phyloP scores from a whole-genome alignment of 2,113 vertebrate species.

The Oreocharis arfaki region DNA sequence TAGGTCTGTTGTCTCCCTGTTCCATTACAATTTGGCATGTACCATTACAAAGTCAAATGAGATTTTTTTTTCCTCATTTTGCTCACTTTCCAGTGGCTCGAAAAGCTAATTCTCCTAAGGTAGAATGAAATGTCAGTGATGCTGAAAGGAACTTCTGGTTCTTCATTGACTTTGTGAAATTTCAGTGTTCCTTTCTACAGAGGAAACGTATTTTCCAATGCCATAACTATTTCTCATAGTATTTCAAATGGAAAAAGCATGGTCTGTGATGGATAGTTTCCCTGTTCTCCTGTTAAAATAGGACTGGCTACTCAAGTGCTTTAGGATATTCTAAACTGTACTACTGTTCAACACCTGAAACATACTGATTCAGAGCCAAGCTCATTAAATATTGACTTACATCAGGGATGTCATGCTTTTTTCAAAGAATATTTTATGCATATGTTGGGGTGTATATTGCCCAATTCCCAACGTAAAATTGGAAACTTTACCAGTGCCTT shows the following conservation, averaged over 20 bases:
- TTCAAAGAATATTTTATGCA: slow-evolving; percentile 42
- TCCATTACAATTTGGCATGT: background rate
- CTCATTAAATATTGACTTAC: slow-evolving; percentile 54
- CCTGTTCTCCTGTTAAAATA: slow-evolving; percentile 2
- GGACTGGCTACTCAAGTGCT: background rate
- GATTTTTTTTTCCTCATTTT: background rate
- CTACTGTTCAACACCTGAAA: background rate
- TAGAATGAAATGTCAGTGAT: background rate
- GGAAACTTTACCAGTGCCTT: slow-evolving; percentile 6
- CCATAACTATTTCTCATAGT: background rate
- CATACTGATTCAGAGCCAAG: background rate
- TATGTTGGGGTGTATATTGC: background rate
- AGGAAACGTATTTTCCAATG: background rate
- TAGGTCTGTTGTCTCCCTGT: background rate
- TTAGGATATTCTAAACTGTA: background rate
- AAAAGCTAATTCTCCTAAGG: background rate
- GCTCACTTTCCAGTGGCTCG: background rate
- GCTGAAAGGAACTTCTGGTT: background rate
- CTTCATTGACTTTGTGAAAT: background rate
- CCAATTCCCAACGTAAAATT: slow-evolving; percentile 23
- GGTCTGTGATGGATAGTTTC: background rate
- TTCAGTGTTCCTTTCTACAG: background rate
- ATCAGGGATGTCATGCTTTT: background rate
- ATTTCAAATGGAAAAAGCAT: background rate
- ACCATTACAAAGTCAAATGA: background rate